A percentile compares a stretch with the other conserved stretches of the same genome.
Evolutionary conservation across 2,113 vertebrate genomes (phyloP).

Genomic region (Muntiacus muntjak): DNA sequence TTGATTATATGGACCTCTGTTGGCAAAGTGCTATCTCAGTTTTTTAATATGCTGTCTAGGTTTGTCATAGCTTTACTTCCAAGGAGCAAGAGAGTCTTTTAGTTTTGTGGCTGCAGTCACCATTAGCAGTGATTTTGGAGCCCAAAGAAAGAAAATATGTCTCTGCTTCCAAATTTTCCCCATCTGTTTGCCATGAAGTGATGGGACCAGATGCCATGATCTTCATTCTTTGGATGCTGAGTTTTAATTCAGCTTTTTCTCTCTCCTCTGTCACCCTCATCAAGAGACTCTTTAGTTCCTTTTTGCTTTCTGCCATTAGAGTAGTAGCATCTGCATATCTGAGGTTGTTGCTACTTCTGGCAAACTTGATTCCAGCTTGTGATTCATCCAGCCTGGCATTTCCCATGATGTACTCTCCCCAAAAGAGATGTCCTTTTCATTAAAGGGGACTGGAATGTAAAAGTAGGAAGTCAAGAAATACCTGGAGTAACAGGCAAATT

Average conservation of each 20-base stretch:
- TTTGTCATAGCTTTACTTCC: background rate
- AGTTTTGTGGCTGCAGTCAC: background rate
- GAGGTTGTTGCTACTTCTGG: background rate
- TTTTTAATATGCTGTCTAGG: background rate
- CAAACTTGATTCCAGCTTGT: background rate
- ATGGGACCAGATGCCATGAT: background rate
- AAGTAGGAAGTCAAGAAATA: background rate
- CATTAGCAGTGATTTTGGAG: background rate
- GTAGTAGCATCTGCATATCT: background rate
- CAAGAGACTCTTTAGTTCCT: background rate
- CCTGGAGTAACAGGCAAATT: background rate
- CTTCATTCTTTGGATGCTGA: background rate
- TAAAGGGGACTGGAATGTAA: background rate
- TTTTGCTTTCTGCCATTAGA: background rate
- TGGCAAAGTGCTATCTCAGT: background rate
- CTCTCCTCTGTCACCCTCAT: background rate
- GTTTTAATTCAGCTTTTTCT: background rate
- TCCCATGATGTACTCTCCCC: background rate
- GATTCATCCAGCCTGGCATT: background rate
- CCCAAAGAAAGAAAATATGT: background rate
- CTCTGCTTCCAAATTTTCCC: background rate
- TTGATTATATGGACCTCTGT: background rate
- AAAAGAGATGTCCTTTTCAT: background rate
- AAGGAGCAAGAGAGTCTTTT: background rate
- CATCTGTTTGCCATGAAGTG: background rate